These are phyloP conservation scores for Entomobrya proxima DNA, from an alignment of 2,888 invertebrate genomes.

Conservation along the genomic window DNA sequence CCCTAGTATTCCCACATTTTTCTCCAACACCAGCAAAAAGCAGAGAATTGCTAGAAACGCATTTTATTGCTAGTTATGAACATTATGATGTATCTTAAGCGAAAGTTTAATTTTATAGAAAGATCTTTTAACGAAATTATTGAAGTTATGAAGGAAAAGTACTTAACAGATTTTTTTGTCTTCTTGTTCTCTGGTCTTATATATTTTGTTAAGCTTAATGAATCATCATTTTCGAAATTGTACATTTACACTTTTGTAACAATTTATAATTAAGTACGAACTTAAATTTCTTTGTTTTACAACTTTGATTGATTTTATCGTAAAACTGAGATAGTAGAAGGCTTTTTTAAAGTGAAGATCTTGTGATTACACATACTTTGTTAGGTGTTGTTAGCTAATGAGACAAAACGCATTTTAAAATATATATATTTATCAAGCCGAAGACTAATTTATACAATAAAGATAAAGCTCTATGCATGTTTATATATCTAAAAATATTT, in stretches of 20 bases:
- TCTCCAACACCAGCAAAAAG: too few relatives aligned
- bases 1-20: background rate
- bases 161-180: too few relatives aligned
- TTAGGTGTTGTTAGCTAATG: background rate
- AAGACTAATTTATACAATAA: background rate
- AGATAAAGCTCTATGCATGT: background rate
- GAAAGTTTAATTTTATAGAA: too few relatives aligned
- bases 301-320: background rate
- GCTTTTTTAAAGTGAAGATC: slow-evolving; percentile 8
- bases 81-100: too few relatives aligned
- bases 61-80: too few relatives aligned
- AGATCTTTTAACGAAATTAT: too few relatives aligned
- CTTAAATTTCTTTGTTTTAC: background rate
- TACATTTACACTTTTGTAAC: slow-evolving; percentile 7
- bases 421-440: background rate
- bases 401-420: slow-evolving; percentile 10
- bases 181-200: background rate
- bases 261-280: background rate
- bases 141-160: too few relatives aligned
- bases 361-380: background rate
- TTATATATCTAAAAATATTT: background rate
- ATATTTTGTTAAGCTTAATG: background rate
- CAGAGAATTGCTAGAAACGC: too few relatives aligned
- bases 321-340: background rate
- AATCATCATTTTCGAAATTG: background rate